Percentiles rank a stretch among this genome's conserved stretches.
Evolutionary conservation across 2,113 vertebrate species (phyloP).

Genomic region (Ciconia boyciana): DNA sequence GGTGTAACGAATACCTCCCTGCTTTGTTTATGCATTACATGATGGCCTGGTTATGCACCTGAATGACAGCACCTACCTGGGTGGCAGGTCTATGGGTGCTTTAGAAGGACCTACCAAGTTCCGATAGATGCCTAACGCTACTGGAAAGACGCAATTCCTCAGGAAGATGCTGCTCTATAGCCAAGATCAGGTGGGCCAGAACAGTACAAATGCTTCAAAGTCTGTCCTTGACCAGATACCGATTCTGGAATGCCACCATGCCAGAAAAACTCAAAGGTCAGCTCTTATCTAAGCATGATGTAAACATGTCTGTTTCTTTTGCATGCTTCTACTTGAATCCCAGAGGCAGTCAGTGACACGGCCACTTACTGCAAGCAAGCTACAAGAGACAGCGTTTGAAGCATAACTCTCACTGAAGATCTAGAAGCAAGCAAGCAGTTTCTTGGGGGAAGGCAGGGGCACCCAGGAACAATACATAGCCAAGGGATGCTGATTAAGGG

Average conservation of each 20-base stretch:
- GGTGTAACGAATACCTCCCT: constrained; percentile 22
- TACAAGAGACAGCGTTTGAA: fast-evolving
- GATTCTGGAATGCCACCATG: constrained; percentile 23
- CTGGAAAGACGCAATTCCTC: background rate
- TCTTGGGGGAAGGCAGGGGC: background rate
- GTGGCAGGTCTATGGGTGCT: background rate
- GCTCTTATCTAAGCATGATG: constrained; percentile 35
- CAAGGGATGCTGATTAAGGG: background rate
- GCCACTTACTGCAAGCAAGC: background rate
- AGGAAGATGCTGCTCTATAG: background rate
- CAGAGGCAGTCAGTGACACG: background rate
- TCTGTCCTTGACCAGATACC: constrained; percentile 11
- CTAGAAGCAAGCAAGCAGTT: background rate
- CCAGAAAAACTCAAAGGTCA: constrained; percentile 61
- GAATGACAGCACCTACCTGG: background rate
- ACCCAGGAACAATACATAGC: background rate
- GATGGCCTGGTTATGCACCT: background rate
- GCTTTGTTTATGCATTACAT: constrained; percentile 2
- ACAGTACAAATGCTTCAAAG: background rate
- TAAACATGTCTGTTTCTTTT: background rate
- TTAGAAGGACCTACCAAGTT: background rate
- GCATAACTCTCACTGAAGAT: background rate
- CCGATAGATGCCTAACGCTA: fast-evolving
- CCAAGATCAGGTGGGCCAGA: background rate
- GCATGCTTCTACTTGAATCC: background rate